Evolutionary conservation across 2,888 invertebrate species (phyloP), one percentile per base, ranked within the genome.

Genomic region (Cremastinae sp.): DNA sequence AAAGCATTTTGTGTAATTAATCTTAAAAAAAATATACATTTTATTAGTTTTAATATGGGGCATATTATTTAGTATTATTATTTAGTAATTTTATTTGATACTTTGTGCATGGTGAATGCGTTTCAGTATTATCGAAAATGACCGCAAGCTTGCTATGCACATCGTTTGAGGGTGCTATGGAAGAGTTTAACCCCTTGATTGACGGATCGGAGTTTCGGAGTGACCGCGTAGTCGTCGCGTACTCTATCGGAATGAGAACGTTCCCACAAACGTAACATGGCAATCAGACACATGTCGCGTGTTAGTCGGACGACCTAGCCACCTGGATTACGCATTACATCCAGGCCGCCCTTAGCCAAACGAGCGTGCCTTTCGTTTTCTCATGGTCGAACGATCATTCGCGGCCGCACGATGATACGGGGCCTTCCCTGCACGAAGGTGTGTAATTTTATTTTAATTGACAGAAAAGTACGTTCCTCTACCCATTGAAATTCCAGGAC

Each of bases 231-330:
- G n/a, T n/a, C n/a, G 61, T 8, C 22, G 53, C 41, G 45, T 28
- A 45, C 58, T 71, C 49, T 22, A 75, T 81, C 76, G 77, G 78
- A 83, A 83, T 79, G 74, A 75, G 66, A 75, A 78, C 72, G 82
- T 88, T 89, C 88, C 87, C 88, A 88, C 84, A 87, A 82, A 83
- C 85, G 86, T 87, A 86, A 79, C 78, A 78, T 80, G 78, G 79
- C 82, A 85, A 88, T 88, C 85, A 82, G 79, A 80, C 82, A 84
- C 84, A 88, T 87, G 88, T 85, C 84, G 83, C 78, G 81, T 68
- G 56, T 59, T 68, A 47, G 43, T 69, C 62, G 77, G 75, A 76
- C 79, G 38, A 79, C 74, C 73, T 73, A 82, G 81, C 83, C 88
- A 89, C 86, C 88, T 88, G 88, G 85, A 80, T 62, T 70, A 79